These are phyloP conservation scores for Pseudomyrmex concolor DNA, from an alignment of 1,140 invertebrate genomes.

Conservation along the genomic window DNA sequence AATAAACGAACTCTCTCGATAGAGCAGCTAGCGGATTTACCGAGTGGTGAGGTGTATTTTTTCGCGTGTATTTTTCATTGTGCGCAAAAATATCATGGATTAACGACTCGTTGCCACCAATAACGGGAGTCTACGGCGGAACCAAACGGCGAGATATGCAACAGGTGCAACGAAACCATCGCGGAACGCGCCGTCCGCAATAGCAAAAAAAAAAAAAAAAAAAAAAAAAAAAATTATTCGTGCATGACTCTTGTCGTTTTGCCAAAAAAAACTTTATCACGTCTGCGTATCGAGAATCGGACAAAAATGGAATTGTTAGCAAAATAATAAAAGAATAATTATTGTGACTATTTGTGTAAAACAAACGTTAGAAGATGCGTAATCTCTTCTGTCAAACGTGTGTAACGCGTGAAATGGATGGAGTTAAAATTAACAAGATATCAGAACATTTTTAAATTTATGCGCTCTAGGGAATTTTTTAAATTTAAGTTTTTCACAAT, in stretches of 20 bases:
- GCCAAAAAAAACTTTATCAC: neutral
- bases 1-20: neutral
- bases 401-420: neutral
- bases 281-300: too few species aligned
- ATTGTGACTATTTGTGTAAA: too few species aligned
- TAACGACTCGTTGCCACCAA: slow-evolving; percentile 46
- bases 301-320: too few species aligned
- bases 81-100: slow-evolving; percentile 31
- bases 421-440: neutral
- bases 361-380: too few species aligned
- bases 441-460: too few species aligned
- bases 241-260: slow-evolving; percentile 19
- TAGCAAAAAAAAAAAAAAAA: slow-evolving; percentile 59
- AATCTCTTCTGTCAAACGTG: too few species aligned
- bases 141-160: slow-evolving; percentile 54
- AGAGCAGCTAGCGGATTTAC: neutral
- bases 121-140: slow-evolving; percentile 33
- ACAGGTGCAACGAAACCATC: slow-evolving; percentile 66
- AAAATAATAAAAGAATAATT: too few species aligned
- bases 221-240: slow-evolving; percentile 34
- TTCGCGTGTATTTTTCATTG: slow-evolving; percentile 14
- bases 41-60: neutral
- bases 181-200: slow-evolving; percentile 28
- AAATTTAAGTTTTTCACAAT: too few species aligned
- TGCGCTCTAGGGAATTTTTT: neutral